Percentiles rank a stretch among this genome's conserved stretches.
phyloP scores from a whole-genome alignment of 92 coral and sea anemone genomes.

The Pocillopora meandrina region DNA sequence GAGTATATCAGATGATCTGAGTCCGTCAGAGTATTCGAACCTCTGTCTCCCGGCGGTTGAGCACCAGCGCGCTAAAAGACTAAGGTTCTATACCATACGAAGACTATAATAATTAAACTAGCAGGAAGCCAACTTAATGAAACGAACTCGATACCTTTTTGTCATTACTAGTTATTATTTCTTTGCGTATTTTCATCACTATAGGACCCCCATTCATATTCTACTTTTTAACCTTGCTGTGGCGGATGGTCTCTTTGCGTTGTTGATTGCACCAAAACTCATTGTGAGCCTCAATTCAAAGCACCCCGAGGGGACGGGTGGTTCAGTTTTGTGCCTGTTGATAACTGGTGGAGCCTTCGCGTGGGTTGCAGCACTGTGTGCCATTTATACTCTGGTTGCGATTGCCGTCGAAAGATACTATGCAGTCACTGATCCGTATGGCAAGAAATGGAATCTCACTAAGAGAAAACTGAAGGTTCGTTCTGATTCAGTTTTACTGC shows the following conservation, averaged over 20 bases:
- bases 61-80: too few species aligned
- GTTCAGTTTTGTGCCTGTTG: neutral
- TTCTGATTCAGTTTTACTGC: too few species aligned
- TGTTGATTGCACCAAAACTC: neutral
- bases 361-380: neutral
- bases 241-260: neutral
- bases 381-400: constrained; percentile 13
- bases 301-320: constrained; percentile 2
- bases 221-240: constrained; percentile 9
- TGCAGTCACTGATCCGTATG: constrained; percentile 3
- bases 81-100: too few species aligned
- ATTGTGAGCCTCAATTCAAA: neutral
- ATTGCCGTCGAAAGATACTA: constrained; percentile 19
- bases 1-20: too few species aligned
- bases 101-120: too few species aligned
- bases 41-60: too few species aligned
- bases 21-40: too few species aligned
- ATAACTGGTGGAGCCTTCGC: constrained; percentile 11
- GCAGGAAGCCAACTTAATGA: too few species aligned
- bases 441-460: constrained; percentile 5
- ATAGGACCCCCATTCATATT: neutral
- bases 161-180: too few species aligned
- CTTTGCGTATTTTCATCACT: neutral
- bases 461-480: neutral
- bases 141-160: too few species aligned